Conservation (phyloP, 2,888 invertebrate genomes). For the Stenodera caucasica region DNA sequence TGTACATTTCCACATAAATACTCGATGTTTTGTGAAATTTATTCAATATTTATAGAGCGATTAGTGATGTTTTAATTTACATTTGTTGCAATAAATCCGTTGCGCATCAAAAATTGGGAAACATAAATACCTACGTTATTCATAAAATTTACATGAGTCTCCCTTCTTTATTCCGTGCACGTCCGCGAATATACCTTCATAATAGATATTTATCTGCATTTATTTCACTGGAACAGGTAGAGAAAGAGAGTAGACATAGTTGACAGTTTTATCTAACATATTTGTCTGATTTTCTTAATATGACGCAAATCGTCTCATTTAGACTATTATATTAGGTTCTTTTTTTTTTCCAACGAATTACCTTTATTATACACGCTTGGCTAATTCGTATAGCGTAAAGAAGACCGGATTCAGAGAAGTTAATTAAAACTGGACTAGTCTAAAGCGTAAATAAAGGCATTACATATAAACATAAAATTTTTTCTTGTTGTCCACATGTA, state of each 20-base stretch:
- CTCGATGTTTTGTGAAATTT: too few relatives aligned
- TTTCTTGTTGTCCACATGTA: neutral
- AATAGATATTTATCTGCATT: neutral
- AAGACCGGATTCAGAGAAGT: neutral
- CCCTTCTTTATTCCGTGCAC: too few relatives aligned
- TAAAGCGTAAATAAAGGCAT: neutral
- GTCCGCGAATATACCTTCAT: neutral
- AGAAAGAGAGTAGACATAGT: neutral
- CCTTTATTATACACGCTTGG: neutral
- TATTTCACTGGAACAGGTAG: neutral
- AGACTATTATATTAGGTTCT: too few relatives aligned
- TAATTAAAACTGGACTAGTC: conserved; percentile 2
- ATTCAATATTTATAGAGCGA: too few relatives aligned
- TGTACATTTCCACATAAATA: too few relatives aligned
- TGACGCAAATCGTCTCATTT: neutral
- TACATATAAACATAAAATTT: neutral
- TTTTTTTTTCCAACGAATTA: neutral
- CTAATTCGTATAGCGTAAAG: neutral
- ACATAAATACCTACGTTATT: too few relatives aligned
- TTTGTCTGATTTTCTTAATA: neutral
- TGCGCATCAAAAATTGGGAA: too few relatives aligned
- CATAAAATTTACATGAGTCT: neutral
- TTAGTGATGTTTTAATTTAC: too few relatives aligned
- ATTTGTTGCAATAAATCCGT: too few relatives aligned
- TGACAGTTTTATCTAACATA: neutral